Evolutionary conservation across 2,113 vertebrate species (phyloP).

Genomic region (Tursiops truncatus): DNA sequence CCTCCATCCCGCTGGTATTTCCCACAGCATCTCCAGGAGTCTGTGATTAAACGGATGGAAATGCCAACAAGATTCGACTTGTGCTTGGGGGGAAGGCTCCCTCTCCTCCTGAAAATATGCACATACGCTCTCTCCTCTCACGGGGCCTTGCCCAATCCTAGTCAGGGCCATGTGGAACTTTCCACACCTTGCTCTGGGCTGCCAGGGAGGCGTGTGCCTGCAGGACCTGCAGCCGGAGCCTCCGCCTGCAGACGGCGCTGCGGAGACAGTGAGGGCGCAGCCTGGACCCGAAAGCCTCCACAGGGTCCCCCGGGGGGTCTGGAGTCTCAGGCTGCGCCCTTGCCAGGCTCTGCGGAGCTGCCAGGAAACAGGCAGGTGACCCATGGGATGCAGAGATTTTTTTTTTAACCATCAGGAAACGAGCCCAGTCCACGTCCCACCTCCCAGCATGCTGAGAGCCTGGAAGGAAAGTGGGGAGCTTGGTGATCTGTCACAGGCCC

Average conservation of each 20-base stretch:
- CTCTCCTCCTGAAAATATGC: constrained; percentile 78
- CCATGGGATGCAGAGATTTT: background rate
- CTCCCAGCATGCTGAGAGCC: background rate
- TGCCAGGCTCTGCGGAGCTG: background rate
- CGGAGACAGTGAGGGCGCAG: background rate
- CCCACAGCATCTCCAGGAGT: constrained; percentile 76
- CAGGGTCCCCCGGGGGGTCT: background rate
- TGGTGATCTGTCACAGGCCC: background rate
- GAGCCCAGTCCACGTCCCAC: background rate
- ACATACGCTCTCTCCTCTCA: background rate
- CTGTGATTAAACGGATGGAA: constrained; percentile 86
- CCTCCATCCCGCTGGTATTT: constrained; percentile 78
- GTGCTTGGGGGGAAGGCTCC: constrained; percentile 56
- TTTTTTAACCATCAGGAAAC: background rate
- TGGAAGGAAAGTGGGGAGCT: background rate
- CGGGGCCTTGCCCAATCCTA: constrained; percentile 42
- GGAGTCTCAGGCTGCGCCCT: fast-evolving
- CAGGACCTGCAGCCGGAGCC: background rate
- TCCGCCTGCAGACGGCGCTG: background rate
- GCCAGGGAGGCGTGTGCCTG: background rate
- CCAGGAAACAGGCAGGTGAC: fast-evolving
- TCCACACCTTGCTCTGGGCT: constrained; percentile 1
- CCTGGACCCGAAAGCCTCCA: background rate
- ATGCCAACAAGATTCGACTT: constrained; percentile 82
- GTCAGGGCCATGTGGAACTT: constrained; percentile 61